Percentiles rank a stretch among this genome's conserved stretches.
Evolutionary conservation across 2,888 invertebrate genomes (phyloP).

Genomic region (Ramazzottius varieornatus): DNA sequence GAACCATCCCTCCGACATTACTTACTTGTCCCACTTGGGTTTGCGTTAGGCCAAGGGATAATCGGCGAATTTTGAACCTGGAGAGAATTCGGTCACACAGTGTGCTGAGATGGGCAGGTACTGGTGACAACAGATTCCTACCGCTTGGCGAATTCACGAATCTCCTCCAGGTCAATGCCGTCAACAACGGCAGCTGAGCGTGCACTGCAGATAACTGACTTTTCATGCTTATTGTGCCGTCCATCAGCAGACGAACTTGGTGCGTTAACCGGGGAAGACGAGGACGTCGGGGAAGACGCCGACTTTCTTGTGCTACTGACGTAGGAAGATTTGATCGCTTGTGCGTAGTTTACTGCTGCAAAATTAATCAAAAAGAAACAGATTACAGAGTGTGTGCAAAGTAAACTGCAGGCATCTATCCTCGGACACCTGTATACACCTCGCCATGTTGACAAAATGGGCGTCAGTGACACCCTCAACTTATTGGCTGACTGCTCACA

Average conservation of each 20-base stretch:
- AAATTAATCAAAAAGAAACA: neutral
- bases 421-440: too few relatives aligned
- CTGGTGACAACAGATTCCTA: too few relatives aligned
- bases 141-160: constrained; percentile 82
- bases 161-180: constrained; percentile 85
- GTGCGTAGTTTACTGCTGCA: neutral
- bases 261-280: neutral
- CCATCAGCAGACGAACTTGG: neutral
- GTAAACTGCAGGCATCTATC: too few relatives aligned
- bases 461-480: too few relatives aligned
- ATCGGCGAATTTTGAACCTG: constrained; percentile 68
- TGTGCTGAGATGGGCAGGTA: too few relatives aligned
- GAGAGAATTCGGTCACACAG: too few relatives aligned
- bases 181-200: constrained; percentile 73
- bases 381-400: neutral
- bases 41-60: constrained; percentile 76
- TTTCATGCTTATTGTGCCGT: neutral
- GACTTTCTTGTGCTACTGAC: neutral
- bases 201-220: neutral
- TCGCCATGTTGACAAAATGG: too few relatives aligned
- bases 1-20: too few relatives aligned
- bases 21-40: constrained; percentile 93
- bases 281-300: neutral
- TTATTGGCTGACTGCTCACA: too few relatives aligned
- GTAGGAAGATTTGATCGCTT: neutral